Evolutionary conservation across 2,113 vertebrate genomes (phyloP).

Genomic region (Phaethon lepturus): DNA sequence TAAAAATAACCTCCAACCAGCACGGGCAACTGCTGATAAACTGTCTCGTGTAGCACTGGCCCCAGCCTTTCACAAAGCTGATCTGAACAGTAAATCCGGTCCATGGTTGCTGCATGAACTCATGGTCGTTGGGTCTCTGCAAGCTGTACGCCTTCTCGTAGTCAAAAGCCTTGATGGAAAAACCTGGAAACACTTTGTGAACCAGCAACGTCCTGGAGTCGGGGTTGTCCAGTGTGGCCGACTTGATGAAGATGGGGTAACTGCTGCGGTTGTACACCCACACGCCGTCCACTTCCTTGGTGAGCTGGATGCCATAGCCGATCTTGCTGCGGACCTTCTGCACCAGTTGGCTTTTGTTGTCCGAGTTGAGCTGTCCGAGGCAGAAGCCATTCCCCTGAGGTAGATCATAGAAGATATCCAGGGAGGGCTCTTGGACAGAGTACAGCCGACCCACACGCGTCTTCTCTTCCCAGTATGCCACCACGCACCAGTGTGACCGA

Average conservation of each 20-base stretch:
- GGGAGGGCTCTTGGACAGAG: conserved; percentile 96
- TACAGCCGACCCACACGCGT: conserved; percentile 95
- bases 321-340: conserved; percentile 97
- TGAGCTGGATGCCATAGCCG: conserved; percentile 97
- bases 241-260: conserved; percentile 99
- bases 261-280: conserved; percentile 99
- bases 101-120: conserved; percentile 96
- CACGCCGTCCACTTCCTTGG: conserved; percentile 93
- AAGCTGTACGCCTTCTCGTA: conserved; percentile 95
- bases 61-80: conserved; percentile 99
- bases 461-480: conserved; percentile 99
- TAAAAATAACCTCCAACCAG: conserved; percentile 98
- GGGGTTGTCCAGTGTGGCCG: conserved; percentile 99
- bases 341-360: conserved; percentile 97
- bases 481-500: conserved; percentile 96
- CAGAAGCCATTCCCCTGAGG: conserved; percentile 99
- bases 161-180: conserved; percentile 99
- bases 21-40: conserved; percentile 99
- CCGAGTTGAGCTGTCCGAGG: conserved; percentile 95
- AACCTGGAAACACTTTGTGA: conserved; percentile 98
- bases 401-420: conserved; percentile 99
- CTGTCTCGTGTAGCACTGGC: conserved; percentile 98
- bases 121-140: conserved; percentile 96
- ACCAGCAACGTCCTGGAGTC: conserved; percentile 96
- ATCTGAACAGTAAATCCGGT: conserved; percentile 98